Evolutionary conservation across 2,797 vertebrate genomes (phyloP).

Genomic region (Menidia menidia): DNA sequence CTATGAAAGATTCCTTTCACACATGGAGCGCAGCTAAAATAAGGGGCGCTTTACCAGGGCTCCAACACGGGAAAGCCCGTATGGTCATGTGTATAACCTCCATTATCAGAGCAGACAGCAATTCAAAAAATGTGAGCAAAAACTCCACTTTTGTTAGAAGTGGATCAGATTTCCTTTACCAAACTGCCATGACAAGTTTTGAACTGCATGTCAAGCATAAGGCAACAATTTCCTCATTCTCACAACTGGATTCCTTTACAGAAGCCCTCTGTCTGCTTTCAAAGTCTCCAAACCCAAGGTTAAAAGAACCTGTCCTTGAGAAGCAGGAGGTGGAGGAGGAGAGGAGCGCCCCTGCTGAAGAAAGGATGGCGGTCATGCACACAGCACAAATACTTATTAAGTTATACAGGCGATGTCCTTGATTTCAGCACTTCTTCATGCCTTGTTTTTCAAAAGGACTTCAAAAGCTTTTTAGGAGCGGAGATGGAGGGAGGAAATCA

Average conservation of each 20-base stretch:
- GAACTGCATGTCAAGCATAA: slow-evolving; percentile 29
- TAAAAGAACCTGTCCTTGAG: slow-evolving; percentile 75
- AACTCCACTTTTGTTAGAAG: slow-evolving; percentile 46
- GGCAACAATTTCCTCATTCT: slow-evolving; percentile 25
- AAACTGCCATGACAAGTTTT: slow-evolving; percentile 22
- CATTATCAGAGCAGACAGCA: slow-evolving; percentile 58
- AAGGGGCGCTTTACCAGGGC: slow-evolving; percentile 56
- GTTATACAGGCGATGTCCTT: slow-evolving; percentile 74
- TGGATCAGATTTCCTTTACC: slow-evolving; percentile 50
- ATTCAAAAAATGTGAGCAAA: slow-evolving; percentile 61
- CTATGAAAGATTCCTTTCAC: slow-evolving; percentile 83
- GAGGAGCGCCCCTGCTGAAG: slow-evolving; percentile 53
- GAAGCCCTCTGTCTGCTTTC: slow-evolving; percentile 49
- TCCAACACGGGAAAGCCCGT: slow-evolving; percentile 67
- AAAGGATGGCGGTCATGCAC: slow-evolving; percentile 67
- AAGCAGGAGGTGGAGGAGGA: slow-evolving; percentile 36
- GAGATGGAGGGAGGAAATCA: slow-evolving; percentile 73
- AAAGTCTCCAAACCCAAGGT: slow-evolving; percentile 66
- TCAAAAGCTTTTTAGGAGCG: slow-evolving; percentile 67
- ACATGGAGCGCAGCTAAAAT: slow-evolving; percentile 68
- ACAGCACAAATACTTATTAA: slow-evolving; percentile 67
- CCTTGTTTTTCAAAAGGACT: slow-evolving; percentile 72
- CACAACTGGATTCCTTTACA: slow-evolving; percentile 24
- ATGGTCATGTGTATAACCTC: slow-evolving; percentile 70
- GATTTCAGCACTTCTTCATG: slow-evolving; percentile 73